Percentiles rank a stretch among this genome's conserved stretches.
These are phyloP conservation scores for Hypomesus transpacificus DNA, from an alignment of 2,113 vertebrate species.

Conservation along the genomic window DNA sequence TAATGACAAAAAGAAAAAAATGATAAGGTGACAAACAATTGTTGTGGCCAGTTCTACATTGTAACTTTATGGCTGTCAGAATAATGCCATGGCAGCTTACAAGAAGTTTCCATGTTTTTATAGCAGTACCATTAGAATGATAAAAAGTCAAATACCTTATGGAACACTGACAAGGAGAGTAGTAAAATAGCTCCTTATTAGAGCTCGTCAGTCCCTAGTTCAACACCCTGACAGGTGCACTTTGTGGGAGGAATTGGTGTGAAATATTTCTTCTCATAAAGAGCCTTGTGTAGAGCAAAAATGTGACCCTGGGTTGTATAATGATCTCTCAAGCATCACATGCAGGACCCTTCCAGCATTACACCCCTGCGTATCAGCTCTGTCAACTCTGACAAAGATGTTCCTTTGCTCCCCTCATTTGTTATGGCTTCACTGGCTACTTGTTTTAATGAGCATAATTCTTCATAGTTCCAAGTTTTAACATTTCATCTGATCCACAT, in stretches of 20 bases:
- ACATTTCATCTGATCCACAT: too few species aligned
- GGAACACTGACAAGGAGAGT: too few species aligned
- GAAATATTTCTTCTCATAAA: not conserved
- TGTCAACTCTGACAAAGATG: not conserved
- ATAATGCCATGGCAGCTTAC: too few species aligned
- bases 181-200: slow-evolving; percentile 16
- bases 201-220: slow-evolving; percentile 1
- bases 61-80: too few species aligned
- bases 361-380: not conserved
- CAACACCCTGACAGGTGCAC: slow-evolving; percentile 16
- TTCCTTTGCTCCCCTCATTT: slow-evolving; percentile 23
- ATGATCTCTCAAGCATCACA: slow-evolving; percentile 24
- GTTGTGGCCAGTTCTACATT: too few species aligned
- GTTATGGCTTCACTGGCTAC: slow-evolving; percentile 5
- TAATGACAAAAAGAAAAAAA: too few species aligned
- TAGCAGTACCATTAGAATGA: too few species aligned
- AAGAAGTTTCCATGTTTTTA: too few species aligned
- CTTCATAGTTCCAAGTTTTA: too few species aligned
- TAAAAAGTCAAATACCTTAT: too few species aligned
- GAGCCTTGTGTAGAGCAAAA: slow-evolving; percentile 7
- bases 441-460: too few species aligned
- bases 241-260: slow-evolving; percentile 12
- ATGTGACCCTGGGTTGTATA: slow-evolving; percentile 10
- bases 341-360: slow-evolving; percentile 1
- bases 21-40: too few species aligned